phyloP scores from a whole-genome alignment of 2,888 invertebrate species.

The Automeris io region DNA sequence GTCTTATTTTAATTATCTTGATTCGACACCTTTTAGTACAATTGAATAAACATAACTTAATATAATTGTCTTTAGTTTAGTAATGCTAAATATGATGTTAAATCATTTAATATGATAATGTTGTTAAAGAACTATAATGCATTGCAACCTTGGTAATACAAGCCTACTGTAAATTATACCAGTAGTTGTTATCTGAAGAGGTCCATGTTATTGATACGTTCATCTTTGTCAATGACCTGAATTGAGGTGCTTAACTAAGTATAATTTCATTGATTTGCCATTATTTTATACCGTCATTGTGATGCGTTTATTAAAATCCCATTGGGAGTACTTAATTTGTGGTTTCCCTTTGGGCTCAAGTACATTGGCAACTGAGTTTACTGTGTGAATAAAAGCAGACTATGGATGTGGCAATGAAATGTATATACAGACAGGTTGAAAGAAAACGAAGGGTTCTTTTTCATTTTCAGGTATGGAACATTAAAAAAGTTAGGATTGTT shows the following conservation, averaged over 20 bases:
- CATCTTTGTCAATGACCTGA: slow-evolving; percentile 9
- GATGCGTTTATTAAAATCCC: slow-evolving; percentile 3
- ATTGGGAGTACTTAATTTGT: slow-evolving; percentile 6
- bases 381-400: too few relatives aligned
- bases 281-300: slow-evolving; percentile 1
- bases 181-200: slow-evolving; percentile 6
- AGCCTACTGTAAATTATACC: slow-evolving; percentile 16
- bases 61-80: too few relatives aligned
- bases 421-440: too few relatives aligned
- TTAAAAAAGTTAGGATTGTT: too few relatives aligned
- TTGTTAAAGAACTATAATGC: slow-evolving; percentile 17
- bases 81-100: too few relatives aligned
- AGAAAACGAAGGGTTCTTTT: too few relatives aligned
- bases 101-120: neutral
- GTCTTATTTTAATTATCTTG: too few relatives aligned
- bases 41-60: too few relatives aligned
- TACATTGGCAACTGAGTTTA: too few relatives aligned
- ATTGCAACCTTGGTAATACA: slow-evolving; percentile 38
- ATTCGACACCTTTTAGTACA: too few relatives aligned
- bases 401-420: too few relatives aligned
- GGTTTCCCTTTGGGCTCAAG: neutral
- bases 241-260: slow-evolving; percentile 3
- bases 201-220: slow-evolving; percentile 1
- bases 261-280: slow-evolving; percentile 8
- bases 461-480: too few relatives aligned